Base-by-base conservation (phyloP, 2,113 vertebrate genomes). In the Pristiophorus japonicus region DNA sequence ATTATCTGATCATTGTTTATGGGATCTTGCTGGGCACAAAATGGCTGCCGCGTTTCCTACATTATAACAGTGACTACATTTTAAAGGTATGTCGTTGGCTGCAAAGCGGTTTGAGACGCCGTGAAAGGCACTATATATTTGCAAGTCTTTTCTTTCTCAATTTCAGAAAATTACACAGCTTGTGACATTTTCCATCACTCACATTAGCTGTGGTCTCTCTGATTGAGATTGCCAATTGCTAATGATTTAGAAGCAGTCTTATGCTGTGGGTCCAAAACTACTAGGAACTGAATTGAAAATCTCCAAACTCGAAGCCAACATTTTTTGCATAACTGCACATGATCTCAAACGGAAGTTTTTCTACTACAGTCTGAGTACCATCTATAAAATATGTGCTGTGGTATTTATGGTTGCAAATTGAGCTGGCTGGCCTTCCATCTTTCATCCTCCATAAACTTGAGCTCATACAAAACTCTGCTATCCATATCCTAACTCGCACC, bases 281-380 rank as follows among this genome's bases (percentile, higher is more conserved):
- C 3, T 18, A 63, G 88, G 88, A 63, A 38, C n/a, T 63, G 20
- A n/a, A 62, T 55, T 38, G 62, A 63, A 91, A 92, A 65, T 63
- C 59, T 63, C 34, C 3, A 18, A 63, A 62, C 59, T 38, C 88
- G 38, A n/a, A 63, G 88, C 88, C 88, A 65, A 38, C 59, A 92
- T 92, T 92, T 92, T 92, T 92, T 63, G 65, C 59, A 92, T 92
- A 92, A 63, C n/a, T 92, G 59, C 8, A 22, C 88, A 38, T 3
- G n/a, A 63, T 92, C 59, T 59, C 88, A 63, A 38, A 92, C 38
- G 34, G 1, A 63, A 63, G 59, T 34, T 62, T 90, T 38, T 65
- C 4, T 4, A 38, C 34, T 65, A n/a, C 34, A 65, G 34, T 91
- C 88, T 65, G 34, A 38, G 27, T 59, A 55, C 51, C 87, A 59